These are phyloP conservation scores for Nemoura dubitans DNA, from an alignment of 2,888 invertebrate genomes.

Conservation along the genomic window DNA sequence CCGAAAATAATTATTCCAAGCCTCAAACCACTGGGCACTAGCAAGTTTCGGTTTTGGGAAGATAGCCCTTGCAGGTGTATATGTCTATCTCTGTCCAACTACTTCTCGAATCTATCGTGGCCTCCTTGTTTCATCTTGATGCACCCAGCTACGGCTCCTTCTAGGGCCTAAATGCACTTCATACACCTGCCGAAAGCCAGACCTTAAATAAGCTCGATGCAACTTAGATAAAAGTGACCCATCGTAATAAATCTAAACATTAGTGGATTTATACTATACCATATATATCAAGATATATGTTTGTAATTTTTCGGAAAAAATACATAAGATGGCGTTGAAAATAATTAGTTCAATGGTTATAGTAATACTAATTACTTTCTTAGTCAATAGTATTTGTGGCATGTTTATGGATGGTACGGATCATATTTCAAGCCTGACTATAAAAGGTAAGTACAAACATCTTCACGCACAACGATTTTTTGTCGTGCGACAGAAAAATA, in stretches of 20 bases:
- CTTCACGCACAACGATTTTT: not conserved
- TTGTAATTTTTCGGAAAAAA: not conserved
- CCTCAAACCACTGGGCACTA: not conserved
- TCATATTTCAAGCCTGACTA: not conserved
- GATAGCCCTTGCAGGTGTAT: conserved; percentile 2
- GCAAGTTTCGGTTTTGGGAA: not conserved
- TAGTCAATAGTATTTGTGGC: not conserved
- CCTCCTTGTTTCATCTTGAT: not conserved
- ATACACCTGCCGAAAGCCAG: not conserved
- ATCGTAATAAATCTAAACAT: conserved; percentile 7
- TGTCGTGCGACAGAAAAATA: not conserved
- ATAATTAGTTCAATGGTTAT: not conserved
- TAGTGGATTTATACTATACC: not conserved
- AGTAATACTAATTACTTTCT: not conserved
- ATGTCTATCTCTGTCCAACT: not conserved
- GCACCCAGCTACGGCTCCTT: not conserved
- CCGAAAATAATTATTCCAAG: not conserved
- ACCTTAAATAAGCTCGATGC: conserved; percentile 7
- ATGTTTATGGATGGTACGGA: not conserved
- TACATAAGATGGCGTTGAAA: not conserved
- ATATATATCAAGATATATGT: not conserved
- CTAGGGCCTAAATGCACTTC: not conserved
- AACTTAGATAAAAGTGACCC: not conserved
- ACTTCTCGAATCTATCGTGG: not conserved
- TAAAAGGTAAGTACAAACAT: not conserved